Conservation (phyloP, 2,888 invertebrate species). For the Oligia strigilis region DNA sequence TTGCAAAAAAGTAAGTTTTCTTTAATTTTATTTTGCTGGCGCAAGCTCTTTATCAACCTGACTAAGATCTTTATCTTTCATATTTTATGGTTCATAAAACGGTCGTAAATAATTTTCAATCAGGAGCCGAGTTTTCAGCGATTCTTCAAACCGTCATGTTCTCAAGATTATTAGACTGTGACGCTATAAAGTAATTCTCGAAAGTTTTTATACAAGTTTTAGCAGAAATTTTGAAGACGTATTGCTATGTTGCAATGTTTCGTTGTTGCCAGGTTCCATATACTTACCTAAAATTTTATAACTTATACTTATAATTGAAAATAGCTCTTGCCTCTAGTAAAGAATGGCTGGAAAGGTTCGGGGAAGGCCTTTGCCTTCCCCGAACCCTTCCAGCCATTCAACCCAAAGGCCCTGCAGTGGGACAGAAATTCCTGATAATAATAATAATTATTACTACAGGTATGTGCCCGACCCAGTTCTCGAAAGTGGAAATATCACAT, state of each 20-base stretch:
- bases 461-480: no score
- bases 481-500: no score
- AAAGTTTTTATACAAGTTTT: slow-evolving; percentile 5
- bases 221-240: not conserved
- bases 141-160: slow-evolving; percentile 24
- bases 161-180: slow-evolving; percentile 5
- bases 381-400: no score
- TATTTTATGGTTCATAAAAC: slow-evolving; percentile 42
- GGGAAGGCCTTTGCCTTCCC: no score
- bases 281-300: not conserved
- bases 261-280: not conserved
- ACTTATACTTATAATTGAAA: no score
- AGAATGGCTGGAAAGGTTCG: no score
- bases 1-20: not conserved
- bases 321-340: no score
- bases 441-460: no score
- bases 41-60: slow-evolving; percentile 25
- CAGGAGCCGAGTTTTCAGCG: slow-evolving; percentile 22
- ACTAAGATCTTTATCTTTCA: slow-evolving; percentile 16
- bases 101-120: slow-evolving; percentile 53
- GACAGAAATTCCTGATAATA: no score
- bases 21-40: not conserved
- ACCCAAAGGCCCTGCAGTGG: no score
- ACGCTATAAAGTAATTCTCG: not conserved
- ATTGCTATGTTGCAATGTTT: not conserved